Conservation (phyloP, 2,797 vertebrate species). For the Pagetopsis macropterus region DNA sequence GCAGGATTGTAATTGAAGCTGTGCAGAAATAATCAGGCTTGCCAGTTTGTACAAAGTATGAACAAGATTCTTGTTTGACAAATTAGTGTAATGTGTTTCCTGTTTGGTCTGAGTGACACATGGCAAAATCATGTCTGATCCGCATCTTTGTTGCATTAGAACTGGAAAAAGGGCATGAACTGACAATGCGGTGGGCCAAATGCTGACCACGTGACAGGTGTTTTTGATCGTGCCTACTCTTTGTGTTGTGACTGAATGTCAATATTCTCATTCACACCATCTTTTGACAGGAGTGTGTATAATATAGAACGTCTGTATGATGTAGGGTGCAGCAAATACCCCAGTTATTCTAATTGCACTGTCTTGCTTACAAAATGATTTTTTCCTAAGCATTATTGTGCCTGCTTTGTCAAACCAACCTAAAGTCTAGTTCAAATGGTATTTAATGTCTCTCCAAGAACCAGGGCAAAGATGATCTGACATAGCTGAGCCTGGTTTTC, state of each 20-base stretch:
- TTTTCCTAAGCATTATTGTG: conserved; percentile 23
- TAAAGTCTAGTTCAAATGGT: conserved; percentile 21
- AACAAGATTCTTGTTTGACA: conserved; percentile 4
- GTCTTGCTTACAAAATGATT: conserved; percentile 16
- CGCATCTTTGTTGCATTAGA: background rate
- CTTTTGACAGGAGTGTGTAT: background rate
- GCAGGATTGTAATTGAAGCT: background rate
- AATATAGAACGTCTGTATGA: background rate
- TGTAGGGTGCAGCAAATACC: background rate
- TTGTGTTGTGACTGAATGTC: background rate
- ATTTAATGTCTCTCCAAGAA: conserved; percentile 55
- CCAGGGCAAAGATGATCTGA: conserved; percentile 43
- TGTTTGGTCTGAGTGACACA: conserved; percentile 5
- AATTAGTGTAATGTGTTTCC: background rate
- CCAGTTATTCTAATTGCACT: conserved; percentile 29
- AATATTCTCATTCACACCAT: background rate
- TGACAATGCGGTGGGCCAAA: background rate
- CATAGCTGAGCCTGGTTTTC: conserved; percentile 41
- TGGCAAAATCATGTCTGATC: background rate
- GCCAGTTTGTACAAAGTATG: background rate
- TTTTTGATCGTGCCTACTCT: background rate
- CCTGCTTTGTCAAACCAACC: conserved; percentile 33
- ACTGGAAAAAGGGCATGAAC: background rate
- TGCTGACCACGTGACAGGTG: background rate
- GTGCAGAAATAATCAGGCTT: background rate